Conservation (phyloP, 2,113 vertebrate species). For the Prolemur simus region DNA sequence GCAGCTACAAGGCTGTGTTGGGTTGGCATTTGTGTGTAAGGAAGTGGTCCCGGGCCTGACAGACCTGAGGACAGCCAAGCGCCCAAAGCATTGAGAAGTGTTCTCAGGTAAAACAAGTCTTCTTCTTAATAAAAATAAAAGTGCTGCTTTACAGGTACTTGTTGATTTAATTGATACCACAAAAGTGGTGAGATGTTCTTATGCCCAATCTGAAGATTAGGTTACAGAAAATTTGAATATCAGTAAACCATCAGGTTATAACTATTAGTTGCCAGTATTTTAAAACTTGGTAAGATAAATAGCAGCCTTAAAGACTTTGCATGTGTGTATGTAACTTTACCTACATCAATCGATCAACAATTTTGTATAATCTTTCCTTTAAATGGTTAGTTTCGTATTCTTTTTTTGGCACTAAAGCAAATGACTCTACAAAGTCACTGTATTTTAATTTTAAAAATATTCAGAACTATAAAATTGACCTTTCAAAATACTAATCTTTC, state of each 20-base stretch:
- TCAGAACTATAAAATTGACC: constrained; percentile 21
- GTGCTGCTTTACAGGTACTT: not conserved
- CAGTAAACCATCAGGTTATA: not conserved
- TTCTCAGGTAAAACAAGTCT: not conserved
- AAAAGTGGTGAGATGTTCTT: not conserved
- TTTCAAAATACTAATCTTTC: constrained; percentile 34
- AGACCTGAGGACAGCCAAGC: not conserved
- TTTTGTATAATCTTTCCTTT: constrained; percentile 2
- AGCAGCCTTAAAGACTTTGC: not conserved
- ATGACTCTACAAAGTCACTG: not conserved
- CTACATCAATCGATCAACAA: not conserved
- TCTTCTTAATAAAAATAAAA: constrained; percentile 12
- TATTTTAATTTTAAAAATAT: constrained; percentile 21
- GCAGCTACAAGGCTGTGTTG: not conserved
- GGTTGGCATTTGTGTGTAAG: no score
- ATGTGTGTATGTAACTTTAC: not conserved
- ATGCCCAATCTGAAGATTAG: not conserved
- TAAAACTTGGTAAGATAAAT: not conserved
- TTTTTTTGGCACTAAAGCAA: not conserved
- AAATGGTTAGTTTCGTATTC: not conserved
- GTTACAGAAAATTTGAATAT: not conserved
- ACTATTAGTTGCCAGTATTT: not conserved
- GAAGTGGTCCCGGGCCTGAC: not conserved
- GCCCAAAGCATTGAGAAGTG: not conserved
- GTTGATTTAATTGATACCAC: not conserved